Conservation (phyloP, 2,888 invertebrate genomes). For the Cryptocheilus praepositus region DNA sequence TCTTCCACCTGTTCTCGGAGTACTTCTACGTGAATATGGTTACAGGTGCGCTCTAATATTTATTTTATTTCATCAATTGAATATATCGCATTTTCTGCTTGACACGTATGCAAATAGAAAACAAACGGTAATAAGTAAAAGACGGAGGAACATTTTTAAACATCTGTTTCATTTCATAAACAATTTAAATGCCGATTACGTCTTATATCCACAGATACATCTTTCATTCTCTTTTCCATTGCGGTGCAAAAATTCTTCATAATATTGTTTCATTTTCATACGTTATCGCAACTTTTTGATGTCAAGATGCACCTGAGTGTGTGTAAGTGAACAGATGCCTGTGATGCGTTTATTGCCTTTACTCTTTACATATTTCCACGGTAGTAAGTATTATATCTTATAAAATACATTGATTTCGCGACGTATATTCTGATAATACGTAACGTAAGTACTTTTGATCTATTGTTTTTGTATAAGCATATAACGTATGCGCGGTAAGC, state of each 20-base stretch:
- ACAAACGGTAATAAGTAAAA: neutral
- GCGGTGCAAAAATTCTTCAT: neutral
- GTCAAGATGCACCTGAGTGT: too few species aligned
- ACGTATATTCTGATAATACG: neutral
- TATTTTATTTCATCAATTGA: conserved; percentile 1
- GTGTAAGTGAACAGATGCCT: neutral
- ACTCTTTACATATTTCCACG: neutral
- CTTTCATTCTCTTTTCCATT: too few species aligned
- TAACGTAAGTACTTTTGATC: conserved; percentile 1
- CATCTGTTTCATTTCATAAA: neutral
- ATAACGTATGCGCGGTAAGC: too few species aligned
- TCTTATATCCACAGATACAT: neutral
- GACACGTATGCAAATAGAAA: neutral
- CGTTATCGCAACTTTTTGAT: too few species aligned
- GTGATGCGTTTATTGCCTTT: neutral
- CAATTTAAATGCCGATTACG: too few species aligned
- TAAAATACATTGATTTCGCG: neutral
- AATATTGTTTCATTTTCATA: too few species aligned
- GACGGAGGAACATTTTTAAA: too few species aligned
- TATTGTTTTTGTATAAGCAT: neutral
- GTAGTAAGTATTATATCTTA: neutral
- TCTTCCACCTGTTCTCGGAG: conserved; percentile 85
- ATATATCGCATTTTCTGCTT: conserved; percentile 12
- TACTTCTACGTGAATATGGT: conserved; percentile 84
- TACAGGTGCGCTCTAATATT: conserved; percentile 79